phyloP scores from a whole-genome alignment of 2,797 vertebrate genomes.

The Sebastolobus altivelis region DNA sequence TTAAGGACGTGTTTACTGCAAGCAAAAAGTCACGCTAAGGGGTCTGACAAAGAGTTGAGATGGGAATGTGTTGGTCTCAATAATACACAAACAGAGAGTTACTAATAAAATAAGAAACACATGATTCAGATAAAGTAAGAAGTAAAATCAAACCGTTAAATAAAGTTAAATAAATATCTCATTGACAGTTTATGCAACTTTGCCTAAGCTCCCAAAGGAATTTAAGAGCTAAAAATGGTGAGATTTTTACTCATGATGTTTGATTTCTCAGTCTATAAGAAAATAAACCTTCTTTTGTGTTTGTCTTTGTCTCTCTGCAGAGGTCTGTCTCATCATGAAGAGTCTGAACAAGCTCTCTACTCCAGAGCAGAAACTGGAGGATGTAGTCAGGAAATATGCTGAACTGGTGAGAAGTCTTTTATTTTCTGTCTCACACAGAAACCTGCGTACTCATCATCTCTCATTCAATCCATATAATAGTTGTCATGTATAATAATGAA shows the following conservation, averaged over 20 bases:
- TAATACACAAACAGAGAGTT: rapidly evolving
- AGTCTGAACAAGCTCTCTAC: constrained; percentile 87
- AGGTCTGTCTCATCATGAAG: constrained; percentile 88
- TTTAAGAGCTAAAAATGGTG: neutral
- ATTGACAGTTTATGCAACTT: too few relatives aligned
- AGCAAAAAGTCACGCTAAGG: too few relatives aligned
- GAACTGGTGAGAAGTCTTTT: constrained; percentile 87
- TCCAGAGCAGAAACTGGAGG: constrained; percentile 90
- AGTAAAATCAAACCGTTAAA: neutral
- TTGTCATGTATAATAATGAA: rapidly evolving
- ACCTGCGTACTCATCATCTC: neutral
- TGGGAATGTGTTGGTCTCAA: too few relatives aligned
- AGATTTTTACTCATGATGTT: rapidly evolving
- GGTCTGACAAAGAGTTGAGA: too few relatives aligned
- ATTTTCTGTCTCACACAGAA: neutral
- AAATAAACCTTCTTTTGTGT: neutral
- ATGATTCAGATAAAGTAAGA: neutral
- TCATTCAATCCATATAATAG: neutral
- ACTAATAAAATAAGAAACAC: too few relatives aligned
- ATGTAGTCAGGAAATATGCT: constrained; percentile 89
- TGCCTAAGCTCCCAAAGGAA: too few relatives aligned
- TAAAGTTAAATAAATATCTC: neutral
- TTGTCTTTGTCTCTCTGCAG: constrained; percentile 64
- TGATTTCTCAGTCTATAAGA: neutral
- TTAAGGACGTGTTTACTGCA: too few relatives aligned